phyloP scores from a whole-genome alignment of 2,113 vertebrate species.

The Puffinus mauretanicus region DNA sequence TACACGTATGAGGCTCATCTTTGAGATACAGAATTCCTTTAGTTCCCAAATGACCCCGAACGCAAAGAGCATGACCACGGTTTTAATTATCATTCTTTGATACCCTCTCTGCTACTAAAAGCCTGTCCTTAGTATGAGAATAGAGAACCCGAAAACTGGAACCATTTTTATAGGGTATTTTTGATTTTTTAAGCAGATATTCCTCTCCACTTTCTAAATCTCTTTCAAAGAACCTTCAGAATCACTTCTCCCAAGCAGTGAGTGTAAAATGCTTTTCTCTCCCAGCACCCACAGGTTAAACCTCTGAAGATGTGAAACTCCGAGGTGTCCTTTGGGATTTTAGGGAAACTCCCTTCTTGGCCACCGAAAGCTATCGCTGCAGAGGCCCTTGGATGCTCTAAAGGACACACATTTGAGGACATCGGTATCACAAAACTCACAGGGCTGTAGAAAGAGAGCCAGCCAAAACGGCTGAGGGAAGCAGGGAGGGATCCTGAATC shows the following conservation, averaged over 20 bases:
- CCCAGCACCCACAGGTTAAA: neutral
- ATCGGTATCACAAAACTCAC: neutral
- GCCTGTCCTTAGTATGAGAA: neutral
- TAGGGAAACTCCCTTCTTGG: neutral
- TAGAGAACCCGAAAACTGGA: neutral
- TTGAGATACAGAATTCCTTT: neutral
- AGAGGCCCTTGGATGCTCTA: neutral
- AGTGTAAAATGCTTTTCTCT: neutral
- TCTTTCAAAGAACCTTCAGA: neutral
- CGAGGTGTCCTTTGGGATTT: neutral
- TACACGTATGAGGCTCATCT: neutral
- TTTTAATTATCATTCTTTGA: neutral
- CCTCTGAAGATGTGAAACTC: neutral
- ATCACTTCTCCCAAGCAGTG: neutral
- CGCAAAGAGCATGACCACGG: fast-evolving
- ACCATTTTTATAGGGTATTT: neutral
- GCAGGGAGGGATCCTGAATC: neutral
- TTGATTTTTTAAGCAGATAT: neutral
- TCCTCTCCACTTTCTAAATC: neutral
- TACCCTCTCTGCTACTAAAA: neutral
- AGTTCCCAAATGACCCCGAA: neutral
- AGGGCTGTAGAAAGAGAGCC: neutral
- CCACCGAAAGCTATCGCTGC: neutral
- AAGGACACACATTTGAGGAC: neutral
- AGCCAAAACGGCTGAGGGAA: neutral